Evolutionary conservation across 1,140 invertebrate species (phyloP).

Genomic region (Drosophila auraria): DNA sequence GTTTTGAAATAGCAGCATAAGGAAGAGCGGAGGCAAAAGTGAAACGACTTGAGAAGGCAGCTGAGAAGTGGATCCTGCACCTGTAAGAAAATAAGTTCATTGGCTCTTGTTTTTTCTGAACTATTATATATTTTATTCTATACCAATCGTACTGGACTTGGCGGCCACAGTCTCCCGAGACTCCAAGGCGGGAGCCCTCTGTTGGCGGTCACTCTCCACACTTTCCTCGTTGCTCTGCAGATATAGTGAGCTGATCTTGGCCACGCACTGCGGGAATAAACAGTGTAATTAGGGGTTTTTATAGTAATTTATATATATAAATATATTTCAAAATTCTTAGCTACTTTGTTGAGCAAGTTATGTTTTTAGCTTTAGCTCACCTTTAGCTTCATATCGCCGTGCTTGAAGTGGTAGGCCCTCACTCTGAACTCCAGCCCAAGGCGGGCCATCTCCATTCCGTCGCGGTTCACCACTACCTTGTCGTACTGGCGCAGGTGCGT

Average conservation of each 20-base stretch:
- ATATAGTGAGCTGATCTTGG: slow-evolving; percentile 93
- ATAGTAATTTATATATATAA: too few species aligned
- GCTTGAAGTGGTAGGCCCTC: slow-evolving; percentile 90
- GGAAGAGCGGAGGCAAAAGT: slow-evolving; percentile 49
- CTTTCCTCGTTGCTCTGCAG: slow-evolving; percentile 93
- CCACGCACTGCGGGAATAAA: slow-evolving; percentile 88
- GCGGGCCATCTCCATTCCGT: slow-evolving; percentile 89
- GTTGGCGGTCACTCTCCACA: slow-evolving; percentile 89
- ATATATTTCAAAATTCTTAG: background rate
- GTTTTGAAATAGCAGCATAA: slow-evolving; percentile 30
- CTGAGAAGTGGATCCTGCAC: slow-evolving; percentile 42
- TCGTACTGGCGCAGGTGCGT: slow-evolving; percentile 79
- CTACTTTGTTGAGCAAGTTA: too few species aligned
- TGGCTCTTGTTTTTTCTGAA: background rate
- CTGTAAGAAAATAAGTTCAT: slow-evolving; percentile 22
- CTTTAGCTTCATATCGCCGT: slow-evolving; percentile 93
- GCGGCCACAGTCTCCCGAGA: slow-evolving; percentile 87
- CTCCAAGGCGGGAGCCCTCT: slow-evolving; percentile 88
- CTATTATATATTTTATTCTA: background rate
- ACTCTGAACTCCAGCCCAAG: slow-evolving; percentile 91
- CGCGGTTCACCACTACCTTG: slow-evolving; percentile 74
- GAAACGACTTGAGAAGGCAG: slow-evolving; percentile 47
- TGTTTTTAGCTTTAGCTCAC: slow-evolving; percentile 68
- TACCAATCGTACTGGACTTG: slow-evolving; percentile 86
- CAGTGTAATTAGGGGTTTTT: too few species aligned